These are phyloP conservation scores for Ichneumoninae sp. DNA, from an alignment of 2,888 invertebrate genomes.

Conservation along the genomic window DNA sequence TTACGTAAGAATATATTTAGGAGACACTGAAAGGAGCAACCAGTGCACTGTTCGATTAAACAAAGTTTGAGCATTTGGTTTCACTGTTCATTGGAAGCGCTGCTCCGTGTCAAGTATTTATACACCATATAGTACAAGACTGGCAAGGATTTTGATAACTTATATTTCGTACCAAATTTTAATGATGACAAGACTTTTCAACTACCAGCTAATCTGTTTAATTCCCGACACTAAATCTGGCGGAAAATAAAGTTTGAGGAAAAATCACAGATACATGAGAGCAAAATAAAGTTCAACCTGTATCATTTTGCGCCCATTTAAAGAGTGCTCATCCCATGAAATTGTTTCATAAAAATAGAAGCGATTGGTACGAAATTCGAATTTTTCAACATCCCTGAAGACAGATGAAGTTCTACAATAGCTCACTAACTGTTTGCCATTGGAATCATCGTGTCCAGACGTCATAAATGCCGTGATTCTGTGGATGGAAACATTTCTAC, in stretches of 20 bases:
- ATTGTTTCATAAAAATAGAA: neutral
- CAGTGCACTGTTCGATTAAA: slow-evolving; percentile 52
- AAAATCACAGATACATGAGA: neutral
- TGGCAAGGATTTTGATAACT: slow-evolving; percentile 6
- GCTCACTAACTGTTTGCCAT: neutral
- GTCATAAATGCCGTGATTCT: slow-evolving; percentile 55
- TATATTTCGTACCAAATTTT: slow-evolving; percentile 2
- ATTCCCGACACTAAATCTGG: neutral
- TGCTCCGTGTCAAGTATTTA: slow-evolving; percentile 57
- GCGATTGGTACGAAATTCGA: neutral
- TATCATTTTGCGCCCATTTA: neutral
- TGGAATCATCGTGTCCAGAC: slow-evolving; percentile 10
- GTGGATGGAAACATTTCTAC: slow-evolving; percentile 63
- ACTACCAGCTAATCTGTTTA: neutral
- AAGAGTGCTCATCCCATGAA: neutral
- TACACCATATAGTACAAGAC: slow-evolving; percentile 56
- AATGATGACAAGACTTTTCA: neutral
- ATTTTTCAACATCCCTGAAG: neutral
- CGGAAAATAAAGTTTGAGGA: neutral
- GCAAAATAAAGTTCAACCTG: neutral
- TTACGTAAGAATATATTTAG: slow-evolving; percentile 45
- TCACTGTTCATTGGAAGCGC: slow-evolving; percentile 55
- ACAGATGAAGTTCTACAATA: neutral
- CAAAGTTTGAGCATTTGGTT: slow-evolving; percentile 59
- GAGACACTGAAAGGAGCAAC: slow-evolving; percentile 54